Evolutionary conservation across 53 echinoderm and acorn worm genomes (phyloP), one percentile per base, ranked within the genome.

Genomic region (Temnopleurus reevesii): DNA sequence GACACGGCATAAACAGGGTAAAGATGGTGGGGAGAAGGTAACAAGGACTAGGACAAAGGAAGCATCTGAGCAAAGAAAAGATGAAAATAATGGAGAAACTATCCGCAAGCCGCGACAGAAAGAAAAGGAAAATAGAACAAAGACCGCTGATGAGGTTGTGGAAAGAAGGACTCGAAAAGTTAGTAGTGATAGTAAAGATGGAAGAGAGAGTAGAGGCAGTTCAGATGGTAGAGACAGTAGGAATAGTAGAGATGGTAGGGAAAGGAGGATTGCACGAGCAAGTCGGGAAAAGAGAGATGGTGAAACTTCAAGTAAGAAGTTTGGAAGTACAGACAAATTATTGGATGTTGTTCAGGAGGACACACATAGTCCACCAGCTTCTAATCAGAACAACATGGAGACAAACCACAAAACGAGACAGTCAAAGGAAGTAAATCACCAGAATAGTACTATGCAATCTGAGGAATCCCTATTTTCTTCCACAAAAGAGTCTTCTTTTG

Each of bases 401-500:
- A 17, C 28, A 15, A 30, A 46, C 15, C 79, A 25, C 4, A 21
- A 45, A 4, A 79, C 15, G 23, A 49, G 79, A 30, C 45, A 26
- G 49, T 28, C 49, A 28, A 0, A 21, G 36, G 51, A 55, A 33
- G 36, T 13, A 28, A 36, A 23, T 45, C 27, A 46, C 9, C 46
- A 51, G 53, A 87, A 66, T 34, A 24, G 71, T 5, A 29, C 31
- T 46, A 34, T 71, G 71, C 64, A 87, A 34, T 66, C 71, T 3
- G 13, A 49, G n/a, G 88, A 87, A n/a, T 87, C 88, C 64, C 65
- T 66, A 6, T 33, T 87, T 2, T 66, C 66, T 18, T 66, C 88
- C 8, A 66, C 71, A 5, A 87, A 71, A 51, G 88, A 87, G 34
- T 87, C 88, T 66, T 45, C 64, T 26, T 10, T 5, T 18, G 15